These are phyloP conservation scores for Cosmia trapezina DNA, from an alignment of 2,888 invertebrate genomes.

Conservation along the genomic window DNA sequence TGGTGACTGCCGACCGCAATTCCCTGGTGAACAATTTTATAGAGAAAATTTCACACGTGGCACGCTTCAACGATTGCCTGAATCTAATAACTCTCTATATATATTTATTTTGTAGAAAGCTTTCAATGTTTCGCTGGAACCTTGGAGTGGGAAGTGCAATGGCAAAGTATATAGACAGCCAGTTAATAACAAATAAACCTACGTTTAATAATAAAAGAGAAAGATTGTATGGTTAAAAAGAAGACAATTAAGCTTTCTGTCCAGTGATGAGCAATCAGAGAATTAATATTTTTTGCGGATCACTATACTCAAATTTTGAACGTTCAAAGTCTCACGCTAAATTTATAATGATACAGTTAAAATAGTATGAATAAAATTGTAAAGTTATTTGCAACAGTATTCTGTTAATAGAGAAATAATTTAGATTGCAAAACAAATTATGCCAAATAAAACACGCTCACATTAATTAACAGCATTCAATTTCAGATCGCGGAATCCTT, in stretches of 20 bases:
- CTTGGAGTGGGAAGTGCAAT: slow-evolving; percentile 20
- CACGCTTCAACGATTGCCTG: slow-evolving; percentile 20
- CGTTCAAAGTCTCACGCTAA: not conserved
- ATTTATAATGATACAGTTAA: not conserved
- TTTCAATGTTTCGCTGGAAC: slow-evolving; percentile 25
- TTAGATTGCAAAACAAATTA: slow-evolving; percentile 13
- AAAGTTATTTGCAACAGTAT: not conserved
- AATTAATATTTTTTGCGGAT: too few species aligned
- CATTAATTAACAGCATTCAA: slow-evolving; percentile 16
- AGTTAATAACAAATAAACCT: not conserved
- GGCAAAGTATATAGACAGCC: not conserved
- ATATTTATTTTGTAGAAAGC: slow-evolving; percentile 30
- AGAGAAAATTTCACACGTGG: slow-evolving; percentile 36
- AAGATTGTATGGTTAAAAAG: not conserved
- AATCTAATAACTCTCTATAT: slow-evolving; percentile 44
- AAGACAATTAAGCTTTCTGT: not conserved
- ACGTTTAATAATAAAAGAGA: not conserved
- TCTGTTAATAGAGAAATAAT: slow-evolving; percentile 8
- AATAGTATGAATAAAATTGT: not conserved
- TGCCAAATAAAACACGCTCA: slow-evolving; percentile 30
- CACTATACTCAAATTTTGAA: too few species aligned
- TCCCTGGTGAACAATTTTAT: slow-evolving; percentile 2
- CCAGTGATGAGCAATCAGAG: not conserved
- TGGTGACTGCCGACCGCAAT: slow-evolving; percentile 1
- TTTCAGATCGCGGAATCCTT: not conserved